Evolutionary conservation across 2,888 invertebrate genomes (phyloP), one percentile per base, ranked within the genome.

Genomic region (Idaea aversata): DNA sequence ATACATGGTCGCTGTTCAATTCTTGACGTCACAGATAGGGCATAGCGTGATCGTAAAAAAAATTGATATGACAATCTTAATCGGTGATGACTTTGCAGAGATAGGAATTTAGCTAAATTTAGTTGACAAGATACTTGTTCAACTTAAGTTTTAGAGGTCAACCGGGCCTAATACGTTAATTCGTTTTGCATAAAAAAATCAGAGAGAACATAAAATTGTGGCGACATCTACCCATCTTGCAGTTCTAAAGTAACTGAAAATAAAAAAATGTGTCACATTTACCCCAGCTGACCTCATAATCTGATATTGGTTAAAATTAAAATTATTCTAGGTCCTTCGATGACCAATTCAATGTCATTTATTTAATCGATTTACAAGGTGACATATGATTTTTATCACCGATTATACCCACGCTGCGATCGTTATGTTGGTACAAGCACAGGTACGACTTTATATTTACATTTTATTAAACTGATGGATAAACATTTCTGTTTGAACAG

Each of bases 381-480:
- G 79, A 77, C 79, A 73, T 70, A 69, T 69, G 76, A 75, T 75
- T 72, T 47, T 75, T 75, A 77, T 77, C 73, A 66, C 25, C 59
- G 16, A 62, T 25, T 38, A 34, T 16, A 47, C 61, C 36, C 59
- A 59, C n/a, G 58, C 16, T 4, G 6, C 15, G n/a, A 10, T 25
- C 13, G 59, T 59, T 59, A 16, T 59, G 13, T 59, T 47, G 47
- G 47, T 59, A 59, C 59, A 25, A 59, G 25, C 59, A 25, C 59
- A 59, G 16, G 47, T 47, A 47, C 47, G 47, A 47, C 13, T 59
- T 59, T 59, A 16, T 59, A 59, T 59, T 59, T 59, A 25, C 34
- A 59, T 25, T 59, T 59, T 59, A 59, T 59, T 59, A 25, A 59
- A 59, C 59, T 59, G 59, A 59, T 59, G 59, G 16, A 16, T 59